Percentiles rank a stretch among this genome's conserved stretches.
Evolutionary conservation across 2,113 vertebrate genomes (phyloP).

Genomic region (Tetraodon nigroviridis): DNA sequence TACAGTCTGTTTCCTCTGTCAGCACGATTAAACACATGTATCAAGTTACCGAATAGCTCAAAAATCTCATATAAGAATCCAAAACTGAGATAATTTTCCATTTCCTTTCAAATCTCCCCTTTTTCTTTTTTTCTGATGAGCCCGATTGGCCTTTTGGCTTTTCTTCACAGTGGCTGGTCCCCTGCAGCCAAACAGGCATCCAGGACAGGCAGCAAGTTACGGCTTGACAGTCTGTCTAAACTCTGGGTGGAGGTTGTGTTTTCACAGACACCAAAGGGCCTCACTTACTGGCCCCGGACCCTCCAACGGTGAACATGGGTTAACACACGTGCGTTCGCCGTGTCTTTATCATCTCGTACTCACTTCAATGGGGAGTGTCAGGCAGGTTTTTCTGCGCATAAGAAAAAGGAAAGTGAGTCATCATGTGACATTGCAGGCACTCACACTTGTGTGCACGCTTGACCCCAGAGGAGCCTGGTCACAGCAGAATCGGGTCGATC

Average conservation of each 20-base stretch:
- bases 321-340: slow-evolving; percentile 5
- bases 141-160: slow-evolving; percentile 52
- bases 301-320: slow-evolving; percentile 13
- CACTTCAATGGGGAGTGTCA: slow-evolving; percentile 50
- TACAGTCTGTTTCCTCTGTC: background rate
- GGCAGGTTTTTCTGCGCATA: slow-evolving; percentile 33
- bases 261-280: slow-evolving; percentile 48
- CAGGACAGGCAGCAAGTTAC: slow-evolving; percentile 52
- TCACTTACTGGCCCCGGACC: slow-evolving; percentile 34
- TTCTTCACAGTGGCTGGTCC: slow-evolving; percentile 39
- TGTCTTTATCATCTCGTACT: slow-evolving; percentile 10
- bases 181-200: slow-evolving; percentile 50
- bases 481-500: slow-evolving; percentile 29
- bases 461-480: slow-evolving; percentile 40
- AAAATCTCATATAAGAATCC: slow-evolving; percentile 17
- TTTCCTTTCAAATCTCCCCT: slow-evolving; percentile 14
- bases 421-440: slow-evolving; percentile 53
- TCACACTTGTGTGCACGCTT: slow-evolving; percentile 32
- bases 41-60: slow-evolving; percentile 6
- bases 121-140: slow-evolving; percentile 37
- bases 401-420: slow-evolving; percentile 44
- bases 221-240: slow-evolving; percentile 70
- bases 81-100: slow-evolving; percentile 21
- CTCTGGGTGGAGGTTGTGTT: slow-evolving; percentile 59
- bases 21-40: background rate